phyloP scores from a whole-genome alignment of 2,888 invertebrate genomes.

The Diachrysia chrysitis region DNA sequence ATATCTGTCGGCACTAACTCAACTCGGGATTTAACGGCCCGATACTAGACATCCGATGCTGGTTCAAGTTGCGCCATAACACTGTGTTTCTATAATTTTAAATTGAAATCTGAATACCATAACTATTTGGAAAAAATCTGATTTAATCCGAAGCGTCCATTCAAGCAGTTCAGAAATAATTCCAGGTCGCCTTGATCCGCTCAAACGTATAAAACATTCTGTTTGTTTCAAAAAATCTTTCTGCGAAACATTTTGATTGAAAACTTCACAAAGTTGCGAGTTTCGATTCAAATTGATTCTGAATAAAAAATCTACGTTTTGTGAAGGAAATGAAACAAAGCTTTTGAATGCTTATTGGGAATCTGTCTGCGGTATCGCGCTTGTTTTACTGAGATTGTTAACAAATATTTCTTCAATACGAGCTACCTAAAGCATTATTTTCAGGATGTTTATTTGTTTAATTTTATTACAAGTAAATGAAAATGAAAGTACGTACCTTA shows the following conservation, averaged over 20 bases:
- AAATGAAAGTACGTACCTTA: too few relatives aligned
- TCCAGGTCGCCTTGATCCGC: conserved; percentile 15
- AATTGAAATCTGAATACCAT: too few relatives aligned
- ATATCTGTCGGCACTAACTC: too few relatives aligned
- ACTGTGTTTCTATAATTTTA: too few relatives aligned
- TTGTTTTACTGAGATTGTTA: neutral
- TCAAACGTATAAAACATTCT: conserved; percentile 22
- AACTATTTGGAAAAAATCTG: neutral
- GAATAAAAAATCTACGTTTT: conserved; percentile 37
- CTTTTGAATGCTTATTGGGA: conserved; percentile 11
- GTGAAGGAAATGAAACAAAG: conserved; percentile 39
- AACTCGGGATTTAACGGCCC: too few relatives aligned
- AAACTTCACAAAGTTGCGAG: conserved; percentile 44
- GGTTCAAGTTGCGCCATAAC: too few relatives aligned
- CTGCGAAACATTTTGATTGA: conserved; percentile 51
- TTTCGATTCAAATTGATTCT: conserved; percentile 49
- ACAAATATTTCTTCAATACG: neutral
- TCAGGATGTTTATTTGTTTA: neutral
- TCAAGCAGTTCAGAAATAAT: conserved; percentile 27
- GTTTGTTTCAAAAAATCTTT: conserved; percentile 28
- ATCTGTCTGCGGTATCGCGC: conserved; percentile 12
- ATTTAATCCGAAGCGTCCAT: neutral
- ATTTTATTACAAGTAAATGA: too few relatives aligned
- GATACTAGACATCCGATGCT: too few relatives aligned
- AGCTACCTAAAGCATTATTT: neutral